These are phyloP conservation scores for Tachycineta bicolor DNA, from an alignment of 2,113 vertebrate species.

Conservation along the genomic window DNA sequence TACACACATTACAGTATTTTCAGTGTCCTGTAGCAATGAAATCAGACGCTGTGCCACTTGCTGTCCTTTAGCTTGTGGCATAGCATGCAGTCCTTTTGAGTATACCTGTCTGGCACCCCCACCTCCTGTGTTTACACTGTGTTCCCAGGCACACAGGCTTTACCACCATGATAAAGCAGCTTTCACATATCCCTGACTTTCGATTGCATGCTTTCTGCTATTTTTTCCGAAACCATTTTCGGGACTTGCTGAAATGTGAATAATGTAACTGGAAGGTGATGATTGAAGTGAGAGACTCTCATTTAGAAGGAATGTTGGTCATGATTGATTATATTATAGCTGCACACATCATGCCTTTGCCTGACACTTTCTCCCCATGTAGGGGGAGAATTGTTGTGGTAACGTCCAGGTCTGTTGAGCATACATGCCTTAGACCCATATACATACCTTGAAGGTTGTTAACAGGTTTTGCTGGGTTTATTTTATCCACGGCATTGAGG, in stretches of 20 bases:
- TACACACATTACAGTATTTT: conserved; percentile 4
- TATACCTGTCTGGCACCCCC: neutral
- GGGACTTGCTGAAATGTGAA: neutral
- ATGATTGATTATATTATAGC: neutral
- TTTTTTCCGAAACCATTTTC: neutral
- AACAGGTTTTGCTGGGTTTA: neutral
- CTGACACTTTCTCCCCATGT: neutral
- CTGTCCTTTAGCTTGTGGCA: neutral
- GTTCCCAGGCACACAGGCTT: neutral
- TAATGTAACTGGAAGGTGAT: neutral
- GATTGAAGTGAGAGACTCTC: neutral
- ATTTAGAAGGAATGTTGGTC: neutral
- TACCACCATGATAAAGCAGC: neutral
- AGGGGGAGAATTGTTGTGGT: neutral
- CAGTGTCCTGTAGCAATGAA: neutral
- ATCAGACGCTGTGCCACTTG: neutral
- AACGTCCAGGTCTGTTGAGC: neutral
- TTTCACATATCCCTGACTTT: neutral
- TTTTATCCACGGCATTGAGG: neutral
- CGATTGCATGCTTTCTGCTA: neutral
- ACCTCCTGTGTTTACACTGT: neutral
- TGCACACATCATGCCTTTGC: accelerated
- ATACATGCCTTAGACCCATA: neutral
- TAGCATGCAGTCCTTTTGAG: neutral
- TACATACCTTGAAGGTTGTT: neutral